phyloP scores from a whole-genome alignment of 1,140 invertebrate genomes.

The Drosophila eugracilis region DNA sequence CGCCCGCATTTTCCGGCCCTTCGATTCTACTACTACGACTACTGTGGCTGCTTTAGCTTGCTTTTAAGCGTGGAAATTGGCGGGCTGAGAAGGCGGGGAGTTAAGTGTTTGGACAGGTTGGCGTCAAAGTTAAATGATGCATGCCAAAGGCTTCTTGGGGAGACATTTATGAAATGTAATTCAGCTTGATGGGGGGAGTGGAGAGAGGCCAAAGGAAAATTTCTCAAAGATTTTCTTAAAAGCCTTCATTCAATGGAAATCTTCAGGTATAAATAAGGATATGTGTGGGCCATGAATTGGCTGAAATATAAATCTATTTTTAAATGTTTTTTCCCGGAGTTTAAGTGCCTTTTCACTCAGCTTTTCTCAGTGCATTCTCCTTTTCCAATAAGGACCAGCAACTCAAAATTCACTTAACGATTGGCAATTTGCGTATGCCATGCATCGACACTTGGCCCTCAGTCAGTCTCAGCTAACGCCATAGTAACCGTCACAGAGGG shows the following conservation, averaged over 20 bases:
- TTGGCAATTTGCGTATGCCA: constrained; percentile 63
- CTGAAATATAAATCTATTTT: too few relatives aligned
- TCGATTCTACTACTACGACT: background rate
- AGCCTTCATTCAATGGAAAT: background rate
- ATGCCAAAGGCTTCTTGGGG: constrained; percentile 50
- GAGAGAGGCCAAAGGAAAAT: constrained; percentile 4
- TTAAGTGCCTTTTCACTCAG: background rate
- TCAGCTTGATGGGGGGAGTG: constrained; percentile 3
- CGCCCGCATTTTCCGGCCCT: background rate
- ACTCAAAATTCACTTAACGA: constrained; percentile 59
- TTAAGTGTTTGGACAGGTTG: constrained; percentile 65
- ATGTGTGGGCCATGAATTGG: background rate
- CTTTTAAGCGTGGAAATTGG: constrained; percentile 49
- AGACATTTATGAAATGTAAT: constrained; percentile 58
- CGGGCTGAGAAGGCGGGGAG: constrained; percentile 42
- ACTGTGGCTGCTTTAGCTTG: too few relatives aligned
- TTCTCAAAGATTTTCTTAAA: background rate
- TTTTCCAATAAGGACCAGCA: constrained; percentile 1
- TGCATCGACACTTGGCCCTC: constrained; percentile 66
- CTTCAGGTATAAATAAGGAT: background rate
- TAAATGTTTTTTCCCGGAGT: too few relatives aligned
- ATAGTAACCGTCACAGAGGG: constrained; percentile 30
- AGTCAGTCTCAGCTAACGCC: constrained; percentile 26
- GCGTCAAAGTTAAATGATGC: constrained; percentile 70
- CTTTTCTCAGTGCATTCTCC: constrained; percentile 12